Base-by-base conservation (phyloP, 2,797 vertebrate species). In the Crossoptilon crossoptilon region DNA sequence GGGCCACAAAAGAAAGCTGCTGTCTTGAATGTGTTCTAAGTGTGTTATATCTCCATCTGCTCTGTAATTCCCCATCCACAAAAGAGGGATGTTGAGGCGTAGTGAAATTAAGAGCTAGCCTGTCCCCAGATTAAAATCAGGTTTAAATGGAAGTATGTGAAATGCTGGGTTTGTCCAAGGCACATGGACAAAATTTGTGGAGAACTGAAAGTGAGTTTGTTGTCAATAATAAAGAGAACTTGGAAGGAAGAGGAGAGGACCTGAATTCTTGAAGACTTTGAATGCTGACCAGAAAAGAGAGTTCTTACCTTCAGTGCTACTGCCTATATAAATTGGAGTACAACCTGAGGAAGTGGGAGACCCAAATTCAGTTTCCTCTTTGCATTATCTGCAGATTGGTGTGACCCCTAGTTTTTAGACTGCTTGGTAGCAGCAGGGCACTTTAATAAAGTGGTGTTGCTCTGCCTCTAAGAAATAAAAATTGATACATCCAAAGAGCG, bases 1-100 rank as follows among this genome's bases (percentile, higher is more conserved):
- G 84, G 55, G 53, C 72, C 62, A 74, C 89, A 69, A 91, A 94
- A 90, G 51, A 74, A 82, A 87, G 24, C 29, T 92, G 53, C 58
- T 89, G 75, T 85, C 58, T 73, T 66, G 75, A 87, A 89, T 60
- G 3, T 3, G 35, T 84, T 73, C 8, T 37, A 48, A 91, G 60
- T 10, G 17, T 43, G 27, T 14, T 10, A 17, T 33, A 68, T 79
- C 43, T 68, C 79, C 53, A 31, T 71, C n/a, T 92, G 37, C 41
- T 37, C 69, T 53, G 15, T 53, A 53, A 53, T 31, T 53, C 16
- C 16, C 27, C 51, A 53, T 53, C 51, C 16, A 53, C 27, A 53
- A 53, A 29, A 53, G 27, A 53, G 27, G 51, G 15, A 53, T 18
- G 31, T 39, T 86, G 46, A 74, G 53, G 6, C 27, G 8, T 0